Evolutionary conservation across 2,797 vertebrate genomes (phyloP).

Genomic region (Pseudochirops corinnae): DNA sequence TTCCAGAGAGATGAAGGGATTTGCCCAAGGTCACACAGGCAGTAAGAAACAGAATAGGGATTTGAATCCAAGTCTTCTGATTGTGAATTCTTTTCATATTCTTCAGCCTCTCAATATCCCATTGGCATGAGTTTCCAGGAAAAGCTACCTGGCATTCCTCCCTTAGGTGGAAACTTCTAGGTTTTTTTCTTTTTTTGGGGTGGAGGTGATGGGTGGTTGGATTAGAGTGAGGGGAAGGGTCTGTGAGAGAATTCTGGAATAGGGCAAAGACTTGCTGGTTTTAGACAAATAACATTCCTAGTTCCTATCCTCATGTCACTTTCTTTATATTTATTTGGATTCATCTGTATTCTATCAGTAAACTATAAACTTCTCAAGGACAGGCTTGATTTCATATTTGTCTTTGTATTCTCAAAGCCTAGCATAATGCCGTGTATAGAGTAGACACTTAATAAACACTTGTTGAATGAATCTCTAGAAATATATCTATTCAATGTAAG

Average conservation of each 20-base stretch:
- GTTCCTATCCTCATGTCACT: not conserved
- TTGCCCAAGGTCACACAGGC: not conserved
- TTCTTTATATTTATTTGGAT: not conserved
- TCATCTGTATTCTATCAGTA: not conserved
- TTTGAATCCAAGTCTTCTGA: not conserved
- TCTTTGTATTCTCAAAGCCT: not conserved
- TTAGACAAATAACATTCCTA: not conserved
- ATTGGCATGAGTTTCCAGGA: not conserved
- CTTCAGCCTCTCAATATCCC: not conserved
- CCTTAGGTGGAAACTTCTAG: not conserved
- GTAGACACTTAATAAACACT: not conserved
- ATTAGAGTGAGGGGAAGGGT: not conserved
- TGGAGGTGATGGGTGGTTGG: not conserved
- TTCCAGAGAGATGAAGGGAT: not conserved
- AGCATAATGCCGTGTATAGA: not conserved
- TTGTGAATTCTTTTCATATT: not conserved
- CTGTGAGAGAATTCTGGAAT: not conserved
- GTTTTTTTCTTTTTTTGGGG: not conserved
- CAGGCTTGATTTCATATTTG: not conserved
- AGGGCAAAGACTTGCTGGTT: not conserved
- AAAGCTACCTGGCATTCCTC: not conserved
- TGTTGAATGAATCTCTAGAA: not conserved
- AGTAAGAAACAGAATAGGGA: not conserved
- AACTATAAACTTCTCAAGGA: not conserved
- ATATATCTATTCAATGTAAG: not conserved